A percentile compares a stretch with the other conserved stretches of the same genome.
phyloP scores from a whole-genome alignment of 1,140 invertebrate species.

The Holotrichia oblita region DNA sequence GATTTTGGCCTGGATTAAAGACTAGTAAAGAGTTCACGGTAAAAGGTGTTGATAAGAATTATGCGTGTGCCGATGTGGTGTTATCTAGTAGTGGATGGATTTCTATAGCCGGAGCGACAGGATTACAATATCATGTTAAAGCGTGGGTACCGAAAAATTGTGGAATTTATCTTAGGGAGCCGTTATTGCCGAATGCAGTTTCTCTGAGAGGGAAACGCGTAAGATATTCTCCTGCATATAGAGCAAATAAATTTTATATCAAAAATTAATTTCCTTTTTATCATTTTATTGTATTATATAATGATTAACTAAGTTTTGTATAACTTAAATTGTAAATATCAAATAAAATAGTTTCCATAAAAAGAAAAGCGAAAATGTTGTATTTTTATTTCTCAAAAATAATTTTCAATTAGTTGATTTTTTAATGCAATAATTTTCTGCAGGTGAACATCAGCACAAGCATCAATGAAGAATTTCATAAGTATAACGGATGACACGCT shows the following conservation, averaged over 20 bases:
- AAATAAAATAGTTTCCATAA: too few species aligned
- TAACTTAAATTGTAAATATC: too few species aligned
- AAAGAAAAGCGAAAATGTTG: too few species aligned
- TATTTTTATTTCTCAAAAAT: too few species aligned
- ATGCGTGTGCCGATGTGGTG: constrained; percentile 77
- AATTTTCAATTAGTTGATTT: too few species aligned
- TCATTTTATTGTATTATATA: too few species aligned
- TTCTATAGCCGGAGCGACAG: constrained; percentile 64
- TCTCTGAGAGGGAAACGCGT: constrained; percentile 74
- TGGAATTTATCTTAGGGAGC: constrained; percentile 77
- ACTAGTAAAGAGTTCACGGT: constrained; percentile 64
- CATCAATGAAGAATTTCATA: too few species aligned
- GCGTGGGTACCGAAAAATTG: constrained; percentile 81
- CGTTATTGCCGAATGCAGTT: constrained; percentile 75
- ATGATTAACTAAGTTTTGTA: too few species aligned
- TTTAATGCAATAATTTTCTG: too few species aligned
- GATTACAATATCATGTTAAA: constrained; percentile 64
- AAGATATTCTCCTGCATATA: constrained; percentile 71
- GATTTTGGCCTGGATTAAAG: constrained; percentile 74
- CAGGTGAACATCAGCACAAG: too few species aligned
- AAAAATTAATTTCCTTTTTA: constrained; percentile 25
- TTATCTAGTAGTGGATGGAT: constrained; percentile 84
- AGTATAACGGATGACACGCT: too few species aligned
- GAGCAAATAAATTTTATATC: constrained; percentile 59
- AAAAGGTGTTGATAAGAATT: constrained; percentile 62